phyloP scores from a whole-genome alignment of 2,888 invertebrate species.

The Nysson spinosus region DNA sequence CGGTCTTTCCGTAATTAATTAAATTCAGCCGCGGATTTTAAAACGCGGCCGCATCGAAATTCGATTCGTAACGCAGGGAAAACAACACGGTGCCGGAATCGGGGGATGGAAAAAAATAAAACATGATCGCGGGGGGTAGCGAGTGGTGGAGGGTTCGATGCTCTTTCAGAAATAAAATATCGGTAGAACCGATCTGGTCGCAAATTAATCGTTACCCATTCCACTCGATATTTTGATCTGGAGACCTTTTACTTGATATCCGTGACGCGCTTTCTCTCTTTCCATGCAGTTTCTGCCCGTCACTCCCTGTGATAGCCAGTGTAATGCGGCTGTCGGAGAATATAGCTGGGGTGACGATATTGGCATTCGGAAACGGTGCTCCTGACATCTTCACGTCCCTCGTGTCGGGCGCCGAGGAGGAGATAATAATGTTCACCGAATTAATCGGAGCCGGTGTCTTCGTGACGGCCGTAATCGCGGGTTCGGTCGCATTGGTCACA shows the following conservation, averaged over 20 bases:
- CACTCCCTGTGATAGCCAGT: constrained; percentile 78
- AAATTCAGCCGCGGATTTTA: not conserved
- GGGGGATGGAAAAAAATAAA: constrained; percentile 11
- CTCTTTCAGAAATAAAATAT: constrained; percentile 16
- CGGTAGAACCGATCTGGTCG: constrained; percentile 5
- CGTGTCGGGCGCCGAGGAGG: constrained; percentile 77
- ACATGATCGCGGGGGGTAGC: not conserved
- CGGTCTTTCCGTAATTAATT: constrained; percentile 4
- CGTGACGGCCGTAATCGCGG: constrained; percentile 81
- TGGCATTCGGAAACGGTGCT: constrained; percentile 85
- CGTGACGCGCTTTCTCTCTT: not conserved
- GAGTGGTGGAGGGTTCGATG: constrained; percentile 3
- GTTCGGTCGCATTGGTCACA: constrained; percentile 79
- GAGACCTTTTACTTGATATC: not conserved
- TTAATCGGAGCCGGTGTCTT: constrained; percentile 81
- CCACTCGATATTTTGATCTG: too few species aligned
- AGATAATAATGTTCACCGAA: constrained; percentile 76
- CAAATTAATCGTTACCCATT: constrained; percentile 21
- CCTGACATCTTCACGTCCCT: constrained; percentile 84
- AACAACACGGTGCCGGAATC: not conserved
- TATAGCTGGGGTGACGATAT: constrained; percentile 83
- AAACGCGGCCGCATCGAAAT: constrained; percentile 23
- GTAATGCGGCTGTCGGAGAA: constrained; percentile 79
- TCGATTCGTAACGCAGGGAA: constrained; percentile 9
- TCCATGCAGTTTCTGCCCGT: constrained; percentile 79